Evolutionary conservation across 2,888 invertebrate genomes (phyloP), one percentile per base, ranked within the genome.

Genomic region (Choristoneura rosaceana): DNA sequence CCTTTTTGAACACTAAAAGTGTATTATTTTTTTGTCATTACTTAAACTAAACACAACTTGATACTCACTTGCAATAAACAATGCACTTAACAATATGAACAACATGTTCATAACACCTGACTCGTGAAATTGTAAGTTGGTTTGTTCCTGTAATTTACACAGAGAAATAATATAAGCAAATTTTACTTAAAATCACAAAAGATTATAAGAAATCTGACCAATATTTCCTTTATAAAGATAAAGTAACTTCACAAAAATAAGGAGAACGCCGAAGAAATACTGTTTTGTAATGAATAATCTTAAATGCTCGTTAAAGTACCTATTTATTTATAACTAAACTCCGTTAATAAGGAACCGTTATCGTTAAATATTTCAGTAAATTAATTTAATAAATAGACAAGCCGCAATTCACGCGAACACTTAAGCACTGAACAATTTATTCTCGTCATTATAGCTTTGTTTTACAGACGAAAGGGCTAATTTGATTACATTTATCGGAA

Each of bases 31-130:
- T 38, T 38, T 7, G 4, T 4, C 5, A 38, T 17, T 17, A 55
- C 25, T 25, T 38, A 33, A 7, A 38, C 7, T 38, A 34, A 4
- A 8, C 0, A 34, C 3, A 45, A 1, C 10, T 38, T 50, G 14
- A 69, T 61, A 76, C 80, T 78, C 75, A 79, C 80, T 74, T 73
- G 80, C 77, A 64, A 80, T 76, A 69, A 79, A 74, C 33, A 76
- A 58, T 17, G 71, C 75, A 73, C 77, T 77, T 45, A 78, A 55
- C 25, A 80, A 45, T 14, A 76, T 71, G 15, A 76, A 67, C 62
- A 74, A 74, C 78, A 79, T 77, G 58, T 73, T 47, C 17, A 25
- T 47, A 41, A 61, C 17, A 55, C 25, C 12, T 55, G 55, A 55
- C 15, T 47, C 25, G 25, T 55, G 4, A 9, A 2, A 17, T 15